Percentiles rank a stretch among this genome's conserved stretches.
These are phyloP conservation scores for Sarcophaga bullata DNA, from an alignment of 1,140 invertebrate species.

Conservation along the genomic window DNA sequence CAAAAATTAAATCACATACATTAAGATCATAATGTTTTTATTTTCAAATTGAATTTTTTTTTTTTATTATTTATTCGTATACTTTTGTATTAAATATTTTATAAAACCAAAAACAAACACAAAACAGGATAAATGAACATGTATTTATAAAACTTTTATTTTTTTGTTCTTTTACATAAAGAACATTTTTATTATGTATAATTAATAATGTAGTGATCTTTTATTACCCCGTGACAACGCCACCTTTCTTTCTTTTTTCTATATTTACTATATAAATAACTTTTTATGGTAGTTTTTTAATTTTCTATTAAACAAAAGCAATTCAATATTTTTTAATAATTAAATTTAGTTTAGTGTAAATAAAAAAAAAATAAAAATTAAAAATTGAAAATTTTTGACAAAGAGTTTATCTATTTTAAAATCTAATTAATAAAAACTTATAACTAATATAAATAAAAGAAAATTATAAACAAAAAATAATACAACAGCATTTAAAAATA, in stretches of 20 bases:
- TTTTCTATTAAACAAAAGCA: constrained; percentile 20
- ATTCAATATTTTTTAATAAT: too few species aligned
- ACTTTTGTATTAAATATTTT: neutral
- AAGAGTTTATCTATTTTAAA: too few species aligned
- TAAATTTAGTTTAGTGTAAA: too few species aligned
- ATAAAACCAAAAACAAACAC: neutral
- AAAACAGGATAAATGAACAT: neutral
- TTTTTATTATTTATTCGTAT: neutral
- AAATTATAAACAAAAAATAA: too few species aligned
- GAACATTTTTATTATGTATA: constrained; percentile 7
- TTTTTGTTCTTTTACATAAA: constrained; percentile 36
- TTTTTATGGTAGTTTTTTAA: constrained; percentile 1
- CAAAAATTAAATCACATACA: constrained; percentile 18
- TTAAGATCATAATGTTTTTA: constrained; percentile 22
- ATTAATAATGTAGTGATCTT: constrained; percentile 16
- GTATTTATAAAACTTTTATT: constrained; percentile 13
- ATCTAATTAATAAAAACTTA: too few species aligned
- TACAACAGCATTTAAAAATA: too few species aligned
- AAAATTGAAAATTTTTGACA: too few species aligned
- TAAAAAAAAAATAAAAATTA: too few species aligned
- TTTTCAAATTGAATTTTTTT: constrained; percentile 38
- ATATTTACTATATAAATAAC: too few species aligned
- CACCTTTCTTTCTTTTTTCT: too few species aligned
- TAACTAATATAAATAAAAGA: too few species aligned
- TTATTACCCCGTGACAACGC: too few species aligned